Conservation (phyloP, 2,113 vertebrate species). For the Spea multiplicata region DNA sequence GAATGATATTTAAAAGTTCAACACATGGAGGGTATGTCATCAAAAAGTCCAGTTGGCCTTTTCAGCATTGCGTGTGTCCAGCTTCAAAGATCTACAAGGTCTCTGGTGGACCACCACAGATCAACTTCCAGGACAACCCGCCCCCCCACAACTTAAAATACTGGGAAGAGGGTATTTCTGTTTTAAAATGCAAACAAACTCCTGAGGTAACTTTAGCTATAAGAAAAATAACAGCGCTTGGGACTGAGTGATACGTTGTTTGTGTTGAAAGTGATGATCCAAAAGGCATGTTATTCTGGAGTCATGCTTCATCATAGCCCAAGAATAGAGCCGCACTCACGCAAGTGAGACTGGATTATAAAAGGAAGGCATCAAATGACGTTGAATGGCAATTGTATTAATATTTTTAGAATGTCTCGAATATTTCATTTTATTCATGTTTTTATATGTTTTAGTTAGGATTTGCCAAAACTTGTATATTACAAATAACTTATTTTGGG, state of each 20-base stretch:
- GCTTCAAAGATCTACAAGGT: background rate
- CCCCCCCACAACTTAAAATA: background rate
- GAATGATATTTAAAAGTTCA: no score
- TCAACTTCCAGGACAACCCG: background rate
- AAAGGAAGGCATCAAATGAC: no score
- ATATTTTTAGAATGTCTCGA: no score
- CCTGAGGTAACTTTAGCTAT: slow-evolving; percentile 68
- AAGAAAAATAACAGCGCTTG: slow-evolving; percentile 71
- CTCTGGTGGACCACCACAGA: slow-evolving; percentile 11
- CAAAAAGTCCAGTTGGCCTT: background rate
- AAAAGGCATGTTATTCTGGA: slow-evolving; percentile 68
- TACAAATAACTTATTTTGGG: no score
- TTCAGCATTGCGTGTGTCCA: background rate
- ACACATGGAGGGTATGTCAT: background rate
- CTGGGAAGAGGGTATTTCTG: background rate
- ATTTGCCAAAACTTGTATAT: no score
- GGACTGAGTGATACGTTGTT: slow-evolving; percentile 62
- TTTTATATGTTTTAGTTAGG: no score
- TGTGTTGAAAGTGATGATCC: slow-evolving; percentile 71
- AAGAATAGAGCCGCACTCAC: slow-evolving; percentile 2
- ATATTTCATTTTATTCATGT: no score
- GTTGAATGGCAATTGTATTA: no score
- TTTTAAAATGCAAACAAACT: slow-evolving; percentile 58
- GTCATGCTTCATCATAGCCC: slow-evolving; percentile 71
- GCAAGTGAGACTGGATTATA: no score